Base-by-base conservation (phyloP, 2,797 vertebrate species). In the Cuculus canorus region DNA sequence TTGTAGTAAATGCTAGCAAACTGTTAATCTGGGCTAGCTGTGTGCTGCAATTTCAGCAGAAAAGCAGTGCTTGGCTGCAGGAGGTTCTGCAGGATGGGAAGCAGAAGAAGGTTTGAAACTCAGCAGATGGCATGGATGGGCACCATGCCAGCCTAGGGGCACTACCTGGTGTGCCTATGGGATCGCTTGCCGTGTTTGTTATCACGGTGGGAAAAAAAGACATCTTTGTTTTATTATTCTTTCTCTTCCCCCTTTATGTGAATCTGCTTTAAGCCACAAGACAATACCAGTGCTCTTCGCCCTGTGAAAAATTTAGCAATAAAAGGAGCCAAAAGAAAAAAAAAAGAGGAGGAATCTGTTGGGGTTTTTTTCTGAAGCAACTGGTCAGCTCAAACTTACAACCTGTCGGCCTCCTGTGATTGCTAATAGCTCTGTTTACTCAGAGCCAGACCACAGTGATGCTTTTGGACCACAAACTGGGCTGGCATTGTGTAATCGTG, bases 81-180 rank as follows among this genome's bases (percentile, higher is more conserved):
- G 61, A 85, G 65, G 24, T 16, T 85, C 56, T 92, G 35, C 12
- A 16, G 59, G 45, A 71, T 28, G 79, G n/a, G 47, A 79, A 68
- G 37, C 68, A 90, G 75, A 81, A 78, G 63, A 48, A 70, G 60
- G 45, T 41, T 71, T 84, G 72, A 78, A 88, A 47, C 81, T 82
- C 61, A 95, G 72, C 93, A 97, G 96, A 96, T 96, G 96, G 93
- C 56, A 86, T 2, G 24, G 60, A 11, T 2, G 19, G 92, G 91
- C 91, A n/a, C 37, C 0, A 2, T 77, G 85, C 83, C 91, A 97
- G 53, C 66, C 76, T 75, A 87, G 75, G 79, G 80, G 66, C 73
- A 88, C 32, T 82, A 84, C 83, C 65, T 92, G 68, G 22, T 80
- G 61, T 1, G 21, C 71, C 66, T 60, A 11, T 0, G 2, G 73